Percentiles rank a stretch among this genome's conserved stretches.
phyloP scores from a whole-genome alignment of 2,797 vertebrate genomes.

The Eleutherodactylus coqui region DNA sequence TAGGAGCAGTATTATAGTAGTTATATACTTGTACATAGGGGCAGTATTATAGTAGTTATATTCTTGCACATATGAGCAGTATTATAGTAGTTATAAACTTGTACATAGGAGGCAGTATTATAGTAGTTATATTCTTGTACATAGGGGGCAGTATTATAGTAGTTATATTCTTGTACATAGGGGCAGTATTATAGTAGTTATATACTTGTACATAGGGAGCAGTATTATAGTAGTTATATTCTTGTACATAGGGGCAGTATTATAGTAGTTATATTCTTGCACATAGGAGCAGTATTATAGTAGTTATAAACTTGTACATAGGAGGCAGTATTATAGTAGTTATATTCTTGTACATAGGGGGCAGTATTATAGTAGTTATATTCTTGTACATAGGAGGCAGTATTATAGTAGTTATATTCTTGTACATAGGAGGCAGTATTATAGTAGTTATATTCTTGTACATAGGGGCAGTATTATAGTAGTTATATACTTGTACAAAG shows the following conservation, averaged over 20 bases:
- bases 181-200: too few species aligned
- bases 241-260: too few species aligned
- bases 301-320: too few species aligned
- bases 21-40: not conserved
- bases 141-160: too few species aligned
- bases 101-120: not conserved
- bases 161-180: too few species aligned
- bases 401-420: conserved; percentile 1
- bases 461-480: too few species aligned
- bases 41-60: not conserved
- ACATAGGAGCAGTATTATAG: too few species aligned
- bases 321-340: not conserved
- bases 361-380: not conserved
- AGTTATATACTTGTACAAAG: too few species aligned
- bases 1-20: not conserved
- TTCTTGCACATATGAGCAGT: not conserved
- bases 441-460: too few species aligned
- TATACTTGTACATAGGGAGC: too few species aligned
- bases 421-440: not conserved
- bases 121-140: conserved; percentile 4
- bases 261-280: too few species aligned
- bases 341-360: not conserved
- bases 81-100: not conserved
- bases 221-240: too few species aligned
- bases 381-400: not conserved